phyloP scores from a whole-genome alignment of 2,888 invertebrate genomes.

The Erpobdella octoculata region DNA sequence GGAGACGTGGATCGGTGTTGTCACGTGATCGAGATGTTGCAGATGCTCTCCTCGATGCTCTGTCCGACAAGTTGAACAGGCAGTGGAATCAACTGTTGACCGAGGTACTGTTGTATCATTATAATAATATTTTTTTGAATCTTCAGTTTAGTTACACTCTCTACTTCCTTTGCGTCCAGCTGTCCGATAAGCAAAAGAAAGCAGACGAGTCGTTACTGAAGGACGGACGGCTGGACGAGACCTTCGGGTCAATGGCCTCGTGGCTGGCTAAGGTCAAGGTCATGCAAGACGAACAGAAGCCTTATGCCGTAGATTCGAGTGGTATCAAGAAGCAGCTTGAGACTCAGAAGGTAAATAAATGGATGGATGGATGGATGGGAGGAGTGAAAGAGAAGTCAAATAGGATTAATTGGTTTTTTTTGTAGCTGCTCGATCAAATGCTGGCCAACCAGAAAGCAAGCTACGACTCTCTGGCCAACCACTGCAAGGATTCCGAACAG shows the following conservation, averaged over 20 bases:
- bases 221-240: constrained; percentile 93
- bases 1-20: not conserved
- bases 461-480: not conserved
- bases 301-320: constrained; percentile 92
- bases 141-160: too few relatives aligned
- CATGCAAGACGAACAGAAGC: constrained; percentile 89
- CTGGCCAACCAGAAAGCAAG: constrained; percentile 13
- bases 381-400: too few relatives aligned
- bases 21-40: not conserved
- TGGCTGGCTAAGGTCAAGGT: constrained; percentile 96
- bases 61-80: not conserved
- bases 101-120: not conserved
- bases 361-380: too few relatives aligned
- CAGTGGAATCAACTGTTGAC: constrained; percentile 10
- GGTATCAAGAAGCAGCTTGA: constrained; percentile 95
- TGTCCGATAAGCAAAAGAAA: constrained; percentile 7
- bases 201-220: constrained; percentile 75
- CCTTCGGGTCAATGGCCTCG: constrained; percentile 77
- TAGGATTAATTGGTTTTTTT: too few relatives aligned
- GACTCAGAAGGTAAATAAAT: constrained; percentile 92
- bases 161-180: not conserved
- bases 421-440: constrained; percentile 23
- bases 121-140: too few relatives aligned
- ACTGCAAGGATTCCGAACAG: not conserved
- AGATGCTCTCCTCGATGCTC: not conserved